Conservation (phyloP, 2,888 invertebrate genomes). For the Chydorus sphaericus region DNA sequence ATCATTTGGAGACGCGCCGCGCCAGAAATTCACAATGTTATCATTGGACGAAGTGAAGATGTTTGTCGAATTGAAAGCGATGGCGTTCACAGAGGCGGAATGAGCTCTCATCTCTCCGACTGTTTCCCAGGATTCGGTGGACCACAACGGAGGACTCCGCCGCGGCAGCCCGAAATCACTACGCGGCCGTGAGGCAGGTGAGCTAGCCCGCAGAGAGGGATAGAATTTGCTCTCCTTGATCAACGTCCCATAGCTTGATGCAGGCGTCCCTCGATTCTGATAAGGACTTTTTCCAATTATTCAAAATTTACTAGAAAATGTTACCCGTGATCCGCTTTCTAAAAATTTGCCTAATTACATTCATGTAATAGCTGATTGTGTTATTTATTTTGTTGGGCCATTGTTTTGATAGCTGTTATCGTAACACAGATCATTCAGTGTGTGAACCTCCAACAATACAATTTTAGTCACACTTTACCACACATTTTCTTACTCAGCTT, state of each 20-base stretch:
- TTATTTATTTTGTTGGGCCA: too few species aligned
- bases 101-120: conserved; percentile 53
- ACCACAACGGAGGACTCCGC: conserved; percentile 63
- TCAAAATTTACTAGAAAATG: too few species aligned
- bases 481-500: too few species aligned
- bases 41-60: conserved; percentile 58
- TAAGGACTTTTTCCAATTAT: too few species aligned
- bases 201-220: conserved; percentile 59
- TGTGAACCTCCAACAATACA: too few species aligned
- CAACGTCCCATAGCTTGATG: conserved; percentile 68
- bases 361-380: too few species aligned
- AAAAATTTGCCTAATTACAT: too few species aligned
- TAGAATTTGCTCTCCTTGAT: conserved; percentile 29
- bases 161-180: conserved; percentile 59
- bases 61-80: conserved; percentile 43
- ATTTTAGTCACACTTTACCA: too few species aligned
- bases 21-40: conserved; percentile 23
- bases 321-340: too few species aligned
- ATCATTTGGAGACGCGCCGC: too few species aligned
- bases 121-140: conserved; percentile 45
- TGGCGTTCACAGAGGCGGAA: conserved; percentile 48
- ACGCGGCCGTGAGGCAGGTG: conserved; percentile 40
- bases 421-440: too few species aligned
- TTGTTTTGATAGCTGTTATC: too few species aligned
- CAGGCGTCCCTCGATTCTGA: conserved; percentile 73